A percentile compares a stretch with the other conserved stretches of the same genome.
These are phyloP conservation scores for Hirtodrosophila duncani DNA, from an alignment of 2,888 invertebrate species.

Conservation along the genomic window DNA sequence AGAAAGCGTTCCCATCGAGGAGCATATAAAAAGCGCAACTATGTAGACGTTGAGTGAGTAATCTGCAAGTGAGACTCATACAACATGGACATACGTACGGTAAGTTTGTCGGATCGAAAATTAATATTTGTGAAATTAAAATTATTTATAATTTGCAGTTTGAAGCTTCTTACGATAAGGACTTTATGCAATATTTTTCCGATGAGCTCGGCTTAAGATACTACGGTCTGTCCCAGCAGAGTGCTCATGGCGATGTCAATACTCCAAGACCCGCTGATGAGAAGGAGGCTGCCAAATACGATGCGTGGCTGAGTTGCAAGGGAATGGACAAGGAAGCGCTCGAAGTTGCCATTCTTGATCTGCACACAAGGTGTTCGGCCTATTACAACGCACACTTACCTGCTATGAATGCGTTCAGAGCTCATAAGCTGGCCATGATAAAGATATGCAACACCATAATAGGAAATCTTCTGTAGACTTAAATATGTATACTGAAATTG, in stretches of 20 bases:
- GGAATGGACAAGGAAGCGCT: constrained; percentile 88
- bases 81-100: constrained; percentile 58
- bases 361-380: constrained; percentile 81
- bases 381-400: too few species aligned
- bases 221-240: constrained; percentile 92
- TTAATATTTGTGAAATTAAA: neutral
- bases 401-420: too few species aligned
- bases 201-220: constrained; percentile 89
- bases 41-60: constrained; percentile 29
- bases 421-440: too few species aligned
- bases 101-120: too few species aligned
- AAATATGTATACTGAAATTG: too few species aligned
- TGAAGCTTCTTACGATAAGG: constrained; percentile 79
- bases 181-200: constrained; percentile 86
- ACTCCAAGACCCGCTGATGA: constrained; percentile 91
- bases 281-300: constrained; percentile 95
- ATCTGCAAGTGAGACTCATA: constrained; percentile 32
- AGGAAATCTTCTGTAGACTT: too few species aligned
- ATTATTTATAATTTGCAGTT: constrained; percentile 28
- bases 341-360: constrained; percentile 88
- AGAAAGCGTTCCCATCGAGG: too few species aligned
- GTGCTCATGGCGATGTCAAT: constrained; percentile 87
- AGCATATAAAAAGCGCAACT: neutral
- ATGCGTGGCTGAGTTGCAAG: constrained; percentile 91
- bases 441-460: too few species aligned